Conservation (phyloP, 35 echinoderm and acorn worm genomes). For the Strongylocentrotus purpuratus region DNA sequence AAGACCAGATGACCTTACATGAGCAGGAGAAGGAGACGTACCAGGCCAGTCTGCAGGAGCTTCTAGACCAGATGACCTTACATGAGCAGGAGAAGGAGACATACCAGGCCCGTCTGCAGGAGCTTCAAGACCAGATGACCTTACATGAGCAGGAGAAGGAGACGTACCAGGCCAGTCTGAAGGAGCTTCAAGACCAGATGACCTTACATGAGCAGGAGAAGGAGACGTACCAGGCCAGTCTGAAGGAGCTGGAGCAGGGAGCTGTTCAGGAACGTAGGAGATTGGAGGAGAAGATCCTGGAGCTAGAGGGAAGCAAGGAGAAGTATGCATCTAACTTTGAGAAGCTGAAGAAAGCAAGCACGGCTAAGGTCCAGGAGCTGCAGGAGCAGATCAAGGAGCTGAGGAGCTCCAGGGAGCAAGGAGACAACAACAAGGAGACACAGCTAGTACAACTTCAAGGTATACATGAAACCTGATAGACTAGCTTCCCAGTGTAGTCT, state of each 20-base stretch:
- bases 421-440: constrained; percentile 23
- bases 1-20: constrained; percentile 5
- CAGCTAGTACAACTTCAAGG: not conserved
- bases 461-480: not conserved
- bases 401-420: constrained; percentile 20
- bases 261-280: not conserved
- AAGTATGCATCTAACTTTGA: constrained; percentile 90
- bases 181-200: too few species aligned
- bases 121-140: too few species aligned
- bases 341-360: constrained; percentile 87
- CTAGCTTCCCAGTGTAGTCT: too few species aligned
- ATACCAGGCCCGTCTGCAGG: too few species aligned
- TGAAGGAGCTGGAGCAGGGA: not conserved
- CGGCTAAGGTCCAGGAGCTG: constrained; percentile 75
- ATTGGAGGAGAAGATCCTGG: constrained; percentile 52
- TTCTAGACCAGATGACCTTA: too few species aligned
- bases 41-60: not conserved
- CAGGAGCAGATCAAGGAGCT: constrained; percentile 63
- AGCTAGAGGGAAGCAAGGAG: constrained; percentile 59
- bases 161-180: too few species aligned
- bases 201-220: too few species aligned
- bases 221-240: too few species aligned
- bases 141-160: too few species aligned
- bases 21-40: constrained; percentile 37
- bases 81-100: too few species aligned